Evolutionary conservation across 2,888 invertebrate genomes (phyloP).

Genomic region (Drosophila kanekoi): DNA sequence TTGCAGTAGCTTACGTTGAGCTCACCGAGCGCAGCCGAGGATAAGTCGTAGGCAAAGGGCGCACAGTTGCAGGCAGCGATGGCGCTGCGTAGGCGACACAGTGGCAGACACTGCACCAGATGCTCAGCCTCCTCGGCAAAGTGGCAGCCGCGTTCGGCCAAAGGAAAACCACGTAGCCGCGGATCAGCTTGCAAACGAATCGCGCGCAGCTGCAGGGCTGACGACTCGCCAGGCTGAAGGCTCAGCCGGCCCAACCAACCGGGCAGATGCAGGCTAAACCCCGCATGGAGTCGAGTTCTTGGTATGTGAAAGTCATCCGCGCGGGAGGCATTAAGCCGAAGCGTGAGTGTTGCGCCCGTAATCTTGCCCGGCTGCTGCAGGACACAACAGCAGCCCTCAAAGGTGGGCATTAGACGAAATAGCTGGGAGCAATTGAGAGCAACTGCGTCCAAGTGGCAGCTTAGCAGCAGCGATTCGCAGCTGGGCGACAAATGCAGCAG

Average conservation of each 20-base stretch:
- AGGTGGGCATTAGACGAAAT: slow-evolving; percentile 49
- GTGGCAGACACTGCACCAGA: slow-evolving; percentile 66
- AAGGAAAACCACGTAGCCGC: slow-evolving; percentile 48
- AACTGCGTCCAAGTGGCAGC: slow-evolving; percentile 62
- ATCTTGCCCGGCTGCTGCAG: slow-evolving; percentile 20
- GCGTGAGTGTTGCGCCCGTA: slow-evolving; percentile 46
- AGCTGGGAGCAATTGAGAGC: slow-evolving; percentile 59
- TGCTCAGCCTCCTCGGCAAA: slow-evolving; percentile 66
- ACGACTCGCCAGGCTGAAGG: slow-evolving; percentile 57
- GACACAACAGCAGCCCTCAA: slow-evolving; percentile 73
- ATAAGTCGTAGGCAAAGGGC: slow-evolving; percentile 53
- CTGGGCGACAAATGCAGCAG: slow-evolving; percentile 65
- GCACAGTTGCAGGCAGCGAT: slow-evolving; percentile 71
- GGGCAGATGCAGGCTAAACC: slow-evolving; percentile 70
- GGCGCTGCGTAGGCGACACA: slow-evolving; percentile 63
- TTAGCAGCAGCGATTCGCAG: slow-evolving; percentile 68
- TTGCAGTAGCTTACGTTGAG: slow-evolving; percentile 60
- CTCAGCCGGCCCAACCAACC: slow-evolving; percentile 58
- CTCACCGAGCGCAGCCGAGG: background rate
- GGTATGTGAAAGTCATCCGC: slow-evolving; percentile 65
- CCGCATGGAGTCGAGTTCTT: slow-evolving; percentile 38
- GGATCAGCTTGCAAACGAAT: slow-evolving; percentile 50
- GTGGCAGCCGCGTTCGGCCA: slow-evolving; percentile 69
- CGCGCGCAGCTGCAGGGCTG: slow-evolving; percentile 49
- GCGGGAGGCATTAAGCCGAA: slow-evolving; percentile 71